These are phyloP conservation scores for Trididemnum nubilum DNA, from an alignment of 23 tunicate species.

Conservation along the genomic window DNA sequence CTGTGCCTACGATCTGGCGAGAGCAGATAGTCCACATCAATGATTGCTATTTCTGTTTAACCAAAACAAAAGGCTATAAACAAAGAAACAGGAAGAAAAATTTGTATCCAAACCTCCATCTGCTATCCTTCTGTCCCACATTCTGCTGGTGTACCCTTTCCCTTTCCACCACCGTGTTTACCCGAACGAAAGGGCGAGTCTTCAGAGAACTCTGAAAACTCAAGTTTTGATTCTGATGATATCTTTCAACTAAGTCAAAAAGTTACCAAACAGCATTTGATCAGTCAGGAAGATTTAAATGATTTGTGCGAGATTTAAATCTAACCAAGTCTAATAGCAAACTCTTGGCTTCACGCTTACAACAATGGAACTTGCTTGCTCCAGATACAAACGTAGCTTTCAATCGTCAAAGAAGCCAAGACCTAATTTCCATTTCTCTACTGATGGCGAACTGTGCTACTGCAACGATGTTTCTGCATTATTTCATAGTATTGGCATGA, in stretches of 20 bases:
- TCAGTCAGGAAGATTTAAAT: conserved; percentile 35
- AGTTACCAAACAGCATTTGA: conserved; percentile 34
- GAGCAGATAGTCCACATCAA: conserved; percentile 30
- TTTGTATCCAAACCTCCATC: conserved; percentile 19
- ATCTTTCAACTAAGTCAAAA: conserved; percentile 8
- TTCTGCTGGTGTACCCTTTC: conserved; percentile 19
- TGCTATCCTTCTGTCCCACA: conserved; percentile 31
- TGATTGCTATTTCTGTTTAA: conserved; percentile 32
- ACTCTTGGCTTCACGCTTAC: conserved; percentile 39
- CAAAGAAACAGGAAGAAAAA: conserved; percentile 25
- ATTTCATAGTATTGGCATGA: conserved; percentile 22
- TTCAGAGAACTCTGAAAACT: conserved; percentile 28
- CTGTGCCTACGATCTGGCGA: conserved; percentile 46
- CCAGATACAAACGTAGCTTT: conserved; percentile 15
- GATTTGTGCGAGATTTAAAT: conserved; percentile 30
- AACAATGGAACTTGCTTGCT: conserved; percentile 40
- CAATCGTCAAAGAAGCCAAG: conserved; percentile 34
- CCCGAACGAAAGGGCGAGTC: conserved; percentile 21
- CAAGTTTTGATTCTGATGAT: conserved; percentile 15
- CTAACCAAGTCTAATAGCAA: conserved; percentile 25
- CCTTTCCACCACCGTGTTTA: neutral
- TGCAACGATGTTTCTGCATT: conserved; percentile 33
- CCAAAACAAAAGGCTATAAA: conserved; percentile 12
- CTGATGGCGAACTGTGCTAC: conserved; percentile 33
- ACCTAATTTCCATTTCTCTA: conserved; percentile 18